Conservation (phyloP, 2,113 vertebrate genomes). For the Pogona vitticeps region DNA sequence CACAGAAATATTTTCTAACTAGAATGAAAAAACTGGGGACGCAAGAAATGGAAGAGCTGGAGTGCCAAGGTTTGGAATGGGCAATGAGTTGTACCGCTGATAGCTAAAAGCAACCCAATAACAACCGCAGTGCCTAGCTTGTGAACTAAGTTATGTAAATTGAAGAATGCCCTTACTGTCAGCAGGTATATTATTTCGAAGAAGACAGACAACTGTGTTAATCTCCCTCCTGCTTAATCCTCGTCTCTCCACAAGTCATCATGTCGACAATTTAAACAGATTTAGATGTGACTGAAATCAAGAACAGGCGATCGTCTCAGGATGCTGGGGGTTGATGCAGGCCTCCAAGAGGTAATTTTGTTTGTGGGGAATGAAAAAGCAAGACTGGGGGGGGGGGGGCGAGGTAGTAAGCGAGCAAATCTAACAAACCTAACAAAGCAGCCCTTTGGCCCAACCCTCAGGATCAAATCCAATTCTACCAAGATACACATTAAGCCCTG, state of each 20-base stretch:
- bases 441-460: conserved; percentile 83
- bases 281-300: conserved; percentile 81
- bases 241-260: conserved; percentile 74
- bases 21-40: background rate
- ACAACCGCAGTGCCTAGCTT: conserved; percentile 55
- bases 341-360: conserved; percentile 83
- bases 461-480: conserved; percentile 92
- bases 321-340: conserved; percentile 67
- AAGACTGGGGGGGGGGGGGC: background rate
- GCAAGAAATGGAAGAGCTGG: conserved; percentile 31
- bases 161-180: conserved; percentile 73
- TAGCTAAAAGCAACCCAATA: conserved; percentile 60
- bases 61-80: conserved; percentile 43
- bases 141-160: conserved; percentile 76
- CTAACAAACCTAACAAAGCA: conserved; percentile 83
- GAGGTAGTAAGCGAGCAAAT: conserved; percentile 77
- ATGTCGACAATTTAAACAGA: conserved; percentile 77
- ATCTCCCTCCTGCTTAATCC: conserved; percentile 77
- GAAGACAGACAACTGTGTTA: conserved; percentile 78
- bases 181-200: conserved; percentile 77
- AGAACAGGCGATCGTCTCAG: conserved; percentile 74
- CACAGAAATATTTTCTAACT: fast-evolving
- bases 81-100: conserved; percentile 49
- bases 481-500: conserved; percentile 89
- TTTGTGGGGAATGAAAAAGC: conserved; percentile 73